Evolutionary conservation across 2,797 vertebrate species (phyloP).

Genomic region (Dallia pectoralis): DNA sequence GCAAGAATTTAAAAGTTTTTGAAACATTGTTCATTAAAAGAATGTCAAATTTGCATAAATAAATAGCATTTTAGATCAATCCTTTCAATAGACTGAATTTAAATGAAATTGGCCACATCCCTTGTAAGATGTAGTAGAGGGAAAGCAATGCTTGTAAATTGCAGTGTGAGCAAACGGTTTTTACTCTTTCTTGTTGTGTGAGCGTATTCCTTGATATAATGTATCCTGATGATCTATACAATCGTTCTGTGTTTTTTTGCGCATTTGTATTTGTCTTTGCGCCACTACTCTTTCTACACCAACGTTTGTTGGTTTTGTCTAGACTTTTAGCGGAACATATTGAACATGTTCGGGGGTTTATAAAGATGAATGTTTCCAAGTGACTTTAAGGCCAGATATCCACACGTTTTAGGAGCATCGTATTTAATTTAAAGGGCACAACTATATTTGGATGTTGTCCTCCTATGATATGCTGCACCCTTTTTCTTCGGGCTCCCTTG

Average conservation of each 20-base stretch:
- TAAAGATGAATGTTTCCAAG: constrained; percentile 8
- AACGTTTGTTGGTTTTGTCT: constrained; percentile 43
- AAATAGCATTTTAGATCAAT: not conserved
- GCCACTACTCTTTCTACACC: constrained; percentile 51
- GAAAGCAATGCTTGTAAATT: constrained; percentile 59
- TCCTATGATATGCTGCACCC: constrained; percentile 25
- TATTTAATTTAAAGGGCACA: not conserved
- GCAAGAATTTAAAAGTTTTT: not conserved
- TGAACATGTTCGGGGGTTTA: constrained; percentile 14
- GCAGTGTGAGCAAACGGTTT: constrained; percentile 54
- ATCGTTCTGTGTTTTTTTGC: constrained; percentile 32
- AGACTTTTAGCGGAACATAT: constrained; percentile 32
- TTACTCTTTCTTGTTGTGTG: constrained; percentile 47
- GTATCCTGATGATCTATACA: constrained; percentile 10
- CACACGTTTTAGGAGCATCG: not conserved
- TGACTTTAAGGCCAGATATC: not conserved
- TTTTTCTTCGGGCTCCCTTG: constrained; percentile 34
- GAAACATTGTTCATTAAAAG: not conserved
- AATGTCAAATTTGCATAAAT: not conserved
- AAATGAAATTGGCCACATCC: not conserved
- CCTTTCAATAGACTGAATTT: not conserved
- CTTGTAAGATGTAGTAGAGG: constrained; percentile 21
- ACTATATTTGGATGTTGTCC: not conserved
- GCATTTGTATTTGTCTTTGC: constrained; percentile 27
- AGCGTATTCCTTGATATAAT: constrained; percentile 47